Percentiles rank a stretch among this genome's conserved stretches.
phyloP scores from a whole-genome alignment of 2,888 invertebrate species.

The Cheilosia impressa region DNA sequence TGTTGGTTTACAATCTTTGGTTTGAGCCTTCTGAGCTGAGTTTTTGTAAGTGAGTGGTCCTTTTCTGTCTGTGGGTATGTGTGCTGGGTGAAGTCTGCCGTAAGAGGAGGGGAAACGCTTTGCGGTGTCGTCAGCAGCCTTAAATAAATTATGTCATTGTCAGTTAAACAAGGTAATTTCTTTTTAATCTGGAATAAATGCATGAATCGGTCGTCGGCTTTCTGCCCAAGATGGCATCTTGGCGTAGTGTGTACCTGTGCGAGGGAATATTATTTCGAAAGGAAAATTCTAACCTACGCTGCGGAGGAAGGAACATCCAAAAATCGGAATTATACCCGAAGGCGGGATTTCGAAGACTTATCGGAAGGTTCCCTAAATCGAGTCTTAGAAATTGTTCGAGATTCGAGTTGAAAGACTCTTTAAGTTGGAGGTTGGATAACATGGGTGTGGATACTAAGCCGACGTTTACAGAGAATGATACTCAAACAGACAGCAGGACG shows the following conservation, averaged over 20 bases:
- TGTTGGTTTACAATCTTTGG: conserved; percentile 73
- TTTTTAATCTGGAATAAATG: conserved; percentile 73
- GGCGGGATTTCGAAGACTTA: neutral
- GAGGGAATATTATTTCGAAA: conserved; percentile 2
- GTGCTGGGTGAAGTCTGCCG: conserved; percentile 37
- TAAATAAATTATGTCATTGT: conserved; percentile 74
- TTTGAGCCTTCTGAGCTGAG: conserved; percentile 35
- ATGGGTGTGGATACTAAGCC: too few relatives aligned
- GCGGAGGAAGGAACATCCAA: neutral
- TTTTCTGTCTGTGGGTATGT: conserved; percentile 1
- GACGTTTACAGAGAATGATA: too few relatives aligned
- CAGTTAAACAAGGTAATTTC: conserved; percentile 73
- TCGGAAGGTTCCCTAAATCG: too few relatives aligned
- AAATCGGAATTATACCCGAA: neutral
- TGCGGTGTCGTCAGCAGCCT: conserved; percentile 64
- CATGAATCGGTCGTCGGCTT: conserved; percentile 58
- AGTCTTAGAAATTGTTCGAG: too few relatives aligned
- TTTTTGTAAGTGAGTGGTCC: conserved; percentile 57
- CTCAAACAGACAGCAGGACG: too few relatives aligned
- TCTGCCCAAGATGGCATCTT: neutral
- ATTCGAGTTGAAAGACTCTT: too few relatives aligned
- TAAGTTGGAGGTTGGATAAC: too few relatives aligned
- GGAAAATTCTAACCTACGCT: neutral
- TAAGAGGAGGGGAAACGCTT: conserved; percentile 37
- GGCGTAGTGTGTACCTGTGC: neutral